Evolutionary conservation across 2,888 invertebrate species (phyloP), one percentile per base, ranked within the genome.

Genomic region (Calameuta pallipes): DNA sequence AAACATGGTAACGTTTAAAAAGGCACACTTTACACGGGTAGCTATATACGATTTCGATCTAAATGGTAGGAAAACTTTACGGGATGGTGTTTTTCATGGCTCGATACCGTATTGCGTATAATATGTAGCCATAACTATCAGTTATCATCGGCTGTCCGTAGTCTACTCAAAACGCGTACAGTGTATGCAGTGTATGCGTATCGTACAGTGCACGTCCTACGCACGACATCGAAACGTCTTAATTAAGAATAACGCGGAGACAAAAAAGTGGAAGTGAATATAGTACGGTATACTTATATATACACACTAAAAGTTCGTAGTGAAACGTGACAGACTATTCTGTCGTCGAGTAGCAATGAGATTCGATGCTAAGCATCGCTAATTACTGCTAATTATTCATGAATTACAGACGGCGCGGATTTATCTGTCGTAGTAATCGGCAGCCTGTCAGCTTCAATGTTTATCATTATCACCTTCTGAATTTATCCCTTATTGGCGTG

Each of bases 161-260:
- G 11, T 70, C 71, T 41, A 41, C 23, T 41, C 9, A 56, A 56
- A 56, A 23, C 23, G 41, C 41, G 41, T 56, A 23, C 41, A 23
- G 23, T 23, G 56, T 6, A 56, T 23, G 2, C 6, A 56, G 23
- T 56, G 23, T 23, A 23, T 1, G 23, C 41, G 15, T 41, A 41
- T 15, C 1, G 15, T 41, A 15, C 1, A 41, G 41, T 41, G 41
- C 41, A 15, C 15, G 15, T 41, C 79, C 80, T 80, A 78, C 80
- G 79, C 81, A 79, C 79, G 76, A 82, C 80, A 81, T 75, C 78
- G 75, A 74, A 78, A 82, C 78, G 80, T 82, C 81, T 82, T 80
- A 82, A 82, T 82, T 81, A 73, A 75, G 75, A 73, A 76, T 71
- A 31, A 34, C 23, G 31, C 33, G 15, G 15, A 23, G 56, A 56